Conservation (phyloP, 2,797 vertebrate species). For the Meda fulgida region DNA sequence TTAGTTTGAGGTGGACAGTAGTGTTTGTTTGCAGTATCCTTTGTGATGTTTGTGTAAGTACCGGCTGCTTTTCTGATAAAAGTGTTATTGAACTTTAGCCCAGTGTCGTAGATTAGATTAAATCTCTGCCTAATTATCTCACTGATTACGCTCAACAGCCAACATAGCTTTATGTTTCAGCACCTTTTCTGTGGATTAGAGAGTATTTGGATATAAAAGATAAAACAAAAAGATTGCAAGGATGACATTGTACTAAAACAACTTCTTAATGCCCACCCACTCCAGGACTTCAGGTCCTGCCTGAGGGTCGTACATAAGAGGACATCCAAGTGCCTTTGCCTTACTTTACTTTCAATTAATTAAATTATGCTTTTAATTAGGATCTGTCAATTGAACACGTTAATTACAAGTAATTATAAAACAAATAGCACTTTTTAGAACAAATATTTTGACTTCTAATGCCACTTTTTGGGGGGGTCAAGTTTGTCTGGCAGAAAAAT, state of each 20-base stretch:
- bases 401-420: not conserved
- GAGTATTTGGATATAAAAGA: not conserved
- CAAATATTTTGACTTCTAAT: not conserved
- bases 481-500: not conserved
- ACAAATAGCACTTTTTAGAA: not conserved
- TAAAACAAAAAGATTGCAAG: conserved; percentile 21
- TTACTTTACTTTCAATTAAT: not conserved
- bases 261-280: not conserved
- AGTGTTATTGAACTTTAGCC: conserved; percentile 52
- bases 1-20: not conserved
- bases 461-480: not conserved
- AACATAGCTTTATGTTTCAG: conserved; percentile 16
- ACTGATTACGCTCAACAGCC: conserved; percentile 53
- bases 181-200: conserved; percentile 2
- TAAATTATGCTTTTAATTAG: not conserved
- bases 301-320: not conserved
- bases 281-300: not conserved
- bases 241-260: conserved; percentile 16
- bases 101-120: conserved; percentile 57
- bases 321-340: not conserved
- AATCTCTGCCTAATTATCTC: conserved; percentile 62
- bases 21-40: not conserved
- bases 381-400: not conserved
- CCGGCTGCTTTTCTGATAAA: conserved; percentile 44
- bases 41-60: conserved; percentile 7